Percentiles rank a stretch among this genome's conserved stretches.
phyloP scores from a whole-genome alignment of 1,140 invertebrate genomes.

The Callitettix versicolor region DNA sequence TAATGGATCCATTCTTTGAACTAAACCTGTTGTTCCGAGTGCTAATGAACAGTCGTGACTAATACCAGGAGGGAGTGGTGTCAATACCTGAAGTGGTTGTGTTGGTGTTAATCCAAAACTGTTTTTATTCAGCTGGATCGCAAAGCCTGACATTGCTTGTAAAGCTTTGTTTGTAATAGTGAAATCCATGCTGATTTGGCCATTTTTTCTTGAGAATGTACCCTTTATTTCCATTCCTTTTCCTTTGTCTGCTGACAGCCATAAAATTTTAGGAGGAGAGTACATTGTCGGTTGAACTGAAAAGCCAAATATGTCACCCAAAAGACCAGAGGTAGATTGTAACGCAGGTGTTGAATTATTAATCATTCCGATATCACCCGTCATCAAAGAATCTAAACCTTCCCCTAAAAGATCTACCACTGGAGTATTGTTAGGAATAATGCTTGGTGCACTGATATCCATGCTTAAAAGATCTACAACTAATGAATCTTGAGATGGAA shows the following conservation, averaged over 20 bases:
- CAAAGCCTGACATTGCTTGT: constrained; percentile 93
- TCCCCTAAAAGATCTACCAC: constrained; percentile 65
- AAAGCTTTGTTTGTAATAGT: constrained; percentile 95
- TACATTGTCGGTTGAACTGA: constrained; percentile 49
- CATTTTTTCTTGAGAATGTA: constrained; percentile 78
- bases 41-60: constrained; percentile 63
- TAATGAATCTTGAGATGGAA: constrained; percentile 81
- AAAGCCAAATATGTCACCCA: constrained; percentile 87
- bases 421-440: constrained; percentile 35
- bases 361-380: constrained; percentile 29
- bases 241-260: constrained; percentile 88
- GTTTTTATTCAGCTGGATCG: constrained; percentile 98
- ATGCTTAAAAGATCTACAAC: constrained; percentile 95
- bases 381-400: constrained; percentile 70
- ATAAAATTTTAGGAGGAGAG: constrained; percentile 74
- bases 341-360: constrained; percentile 46
- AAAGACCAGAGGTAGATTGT: constrained; percentile 51
- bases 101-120: constrained; percentile 87
- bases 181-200: constrained; percentile 90
- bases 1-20: constrained; percentile 94
- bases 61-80: constrained; percentile 75
- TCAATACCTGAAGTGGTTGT: constrained; percentile 63
- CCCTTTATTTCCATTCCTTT: constrained; percentile 95
- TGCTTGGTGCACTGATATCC: constrained; percentile 66
- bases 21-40: constrained; percentile 73